Base-by-base conservation (phyloP, 2,113 vertebrate genomes). In the Pyrgilauda ruficollis region DNA sequence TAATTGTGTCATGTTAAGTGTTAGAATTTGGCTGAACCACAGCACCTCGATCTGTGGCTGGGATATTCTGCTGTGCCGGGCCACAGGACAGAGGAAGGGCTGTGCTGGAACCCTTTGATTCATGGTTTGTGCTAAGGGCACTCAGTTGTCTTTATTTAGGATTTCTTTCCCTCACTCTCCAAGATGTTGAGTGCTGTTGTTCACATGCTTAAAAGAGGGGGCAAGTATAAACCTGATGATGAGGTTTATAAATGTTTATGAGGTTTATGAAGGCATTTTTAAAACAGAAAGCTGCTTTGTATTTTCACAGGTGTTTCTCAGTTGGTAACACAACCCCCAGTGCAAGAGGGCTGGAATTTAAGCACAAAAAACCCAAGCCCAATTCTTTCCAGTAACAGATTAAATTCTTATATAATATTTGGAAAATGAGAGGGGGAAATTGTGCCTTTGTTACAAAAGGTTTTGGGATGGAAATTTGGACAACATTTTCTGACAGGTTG, bases 41-140 rank as follows among this genome's bases (percentile, higher is more conserved):
- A n/a, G 3, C 6, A 21, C 15, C 16, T 2, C 0, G 6, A 20
- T 11, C 23, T 11, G 9, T 41, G 62, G 3, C 23, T 0, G 5
- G n/a, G 44, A 24, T 52, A 1, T 39, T 85, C 30, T 76, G 30
- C 62, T n/a, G 15, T 1, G 2, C 14, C 4, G 13, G 22, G 27
- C 18, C 39, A 6, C 47, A 21, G 67, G 67, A 44, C 66, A 74
- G 62, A 41, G 55, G 11, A 72, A 12, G 12, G 30, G 46, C 69
- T 73, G 27, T 31, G 5, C 59, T 46, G 19, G 31, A 82, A 9
- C 7, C 9, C 43, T 52, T 56, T 46, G 13, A 37, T 52, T 26
- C 5, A 1, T 23, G 6, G 11, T 5, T 7, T 17, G 8, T 16
- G 79, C 35, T 35, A 8, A 58, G 23, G 37, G 6, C 28, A 28